phyloP scores from a whole-genome alignment of 2,113 vertebrate species.

The Tachysurus vachellii region DNA sequence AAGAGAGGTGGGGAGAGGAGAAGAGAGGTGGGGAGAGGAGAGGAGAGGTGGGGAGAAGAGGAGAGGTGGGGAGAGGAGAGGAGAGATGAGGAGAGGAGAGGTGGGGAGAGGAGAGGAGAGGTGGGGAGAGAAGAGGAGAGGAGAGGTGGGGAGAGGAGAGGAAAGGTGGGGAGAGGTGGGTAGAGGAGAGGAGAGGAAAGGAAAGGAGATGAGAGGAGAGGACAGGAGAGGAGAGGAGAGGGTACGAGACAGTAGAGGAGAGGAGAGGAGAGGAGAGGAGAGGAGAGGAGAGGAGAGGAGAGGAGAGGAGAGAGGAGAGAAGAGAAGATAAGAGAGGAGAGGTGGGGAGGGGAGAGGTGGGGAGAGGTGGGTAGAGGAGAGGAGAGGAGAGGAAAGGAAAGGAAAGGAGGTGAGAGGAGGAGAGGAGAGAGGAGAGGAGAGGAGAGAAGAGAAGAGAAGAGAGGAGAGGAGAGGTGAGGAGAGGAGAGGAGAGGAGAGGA shows the following conservation, averaged over 20 bases:
- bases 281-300: too few species aligned
- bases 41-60: conserved; percentile 41
- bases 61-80: conserved; percentile 60
- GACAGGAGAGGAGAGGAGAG: too few species aligned
- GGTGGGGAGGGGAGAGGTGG: conserved; percentile 61
- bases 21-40: conserved; percentile 59
- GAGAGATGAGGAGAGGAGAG: background rate
- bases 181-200: conserved; percentile 43
- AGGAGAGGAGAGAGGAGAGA: conserved; percentile 61
- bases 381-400: conserved; percentile 43
- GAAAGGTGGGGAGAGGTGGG: conserved; percentile 60
- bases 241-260: too few species aligned
- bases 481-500: too few species aligned
- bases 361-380: conserved; percentile 61
- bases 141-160: too few species aligned
- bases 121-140: too few species aligned
- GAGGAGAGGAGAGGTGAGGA: too few species aligned
- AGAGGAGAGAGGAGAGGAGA: conserved; percentile 50
- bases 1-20: conserved; percentile 64
- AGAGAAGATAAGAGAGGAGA: conserved; percentile 59
- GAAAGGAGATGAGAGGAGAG: conserved; percentile 61
- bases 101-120: too few species aligned
- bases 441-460: too few species aligned
- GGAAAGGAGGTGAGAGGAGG: conserved; percentile 57
- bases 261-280: too few species aligned